A percentile compares a stretch with the other conserved stretches of the same genome.
These are phyloP conservation scores for Echinops telfairi DNA, from an alignment of 2,113 vertebrate genomes.

Conservation along the genomic window DNA sequence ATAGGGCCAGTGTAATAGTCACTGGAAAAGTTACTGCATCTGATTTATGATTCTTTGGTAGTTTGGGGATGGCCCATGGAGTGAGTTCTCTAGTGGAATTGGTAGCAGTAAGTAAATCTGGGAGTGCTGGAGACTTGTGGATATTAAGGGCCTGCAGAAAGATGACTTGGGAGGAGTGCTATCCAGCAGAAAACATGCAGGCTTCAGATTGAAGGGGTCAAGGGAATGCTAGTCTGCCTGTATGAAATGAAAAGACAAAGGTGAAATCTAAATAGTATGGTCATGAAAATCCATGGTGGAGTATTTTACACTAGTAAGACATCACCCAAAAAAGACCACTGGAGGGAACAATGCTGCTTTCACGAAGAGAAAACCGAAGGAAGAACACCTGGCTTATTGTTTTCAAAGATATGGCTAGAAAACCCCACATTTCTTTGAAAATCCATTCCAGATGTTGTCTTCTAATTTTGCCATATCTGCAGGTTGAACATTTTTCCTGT, in stretches of 20 bases:
- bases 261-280: slow-evolving; percentile 51
- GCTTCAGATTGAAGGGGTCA: background rate
- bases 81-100: background rate
- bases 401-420: background rate
- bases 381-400: background rate
- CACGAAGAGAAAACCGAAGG: background rate
- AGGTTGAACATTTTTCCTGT: background rate
- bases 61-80: background rate
- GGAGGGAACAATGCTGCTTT: background rate
- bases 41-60: background rate
- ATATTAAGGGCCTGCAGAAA: no score
- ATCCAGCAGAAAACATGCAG: background rate
- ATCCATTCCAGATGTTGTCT: slow-evolving; percentile 17
- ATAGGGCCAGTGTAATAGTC: background rate
- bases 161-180: background rate
- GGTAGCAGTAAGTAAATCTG: background rate
- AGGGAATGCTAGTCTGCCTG: background rate
- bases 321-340: background rate
- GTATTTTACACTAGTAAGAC: slow-evolving; percentile 48
- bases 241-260: background rate
- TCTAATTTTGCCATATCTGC: background rate
- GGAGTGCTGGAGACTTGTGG: background rate
- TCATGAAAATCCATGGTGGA: slow-evolving; percentile 50
- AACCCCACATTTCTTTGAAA: background rate
- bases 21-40: background rate